Conservation (phyloP, 2,888 invertebrate genomes). For the Tipula lateralis region DNA sequence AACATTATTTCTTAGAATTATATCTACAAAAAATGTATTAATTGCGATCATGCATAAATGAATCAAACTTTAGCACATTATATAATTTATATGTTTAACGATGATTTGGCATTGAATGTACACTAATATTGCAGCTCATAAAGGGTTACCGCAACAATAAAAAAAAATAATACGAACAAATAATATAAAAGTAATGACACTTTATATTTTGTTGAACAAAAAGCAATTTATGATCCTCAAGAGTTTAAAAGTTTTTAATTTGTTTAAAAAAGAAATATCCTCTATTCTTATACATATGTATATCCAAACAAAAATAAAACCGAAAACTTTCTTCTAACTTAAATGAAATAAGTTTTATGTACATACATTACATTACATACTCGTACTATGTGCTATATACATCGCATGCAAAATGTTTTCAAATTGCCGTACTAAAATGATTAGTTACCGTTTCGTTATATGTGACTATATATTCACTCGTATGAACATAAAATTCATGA, state of each 20-base stretch:
- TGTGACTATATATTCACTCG: background rate
- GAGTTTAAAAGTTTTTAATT: conserved; percentile 13
- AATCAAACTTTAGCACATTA: background rate
- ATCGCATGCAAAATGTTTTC: background rate
- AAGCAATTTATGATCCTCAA: conserved; percentile 1
- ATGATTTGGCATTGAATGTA: background rate
- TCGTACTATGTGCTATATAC: background rate
- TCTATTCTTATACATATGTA: background rate
- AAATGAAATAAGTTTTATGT: conserved; percentile 8
- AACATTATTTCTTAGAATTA: background rate
- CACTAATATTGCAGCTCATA: background rate
- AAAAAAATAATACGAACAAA: background rate
- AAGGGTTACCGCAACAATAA: background rate
- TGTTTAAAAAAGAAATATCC: background rate
- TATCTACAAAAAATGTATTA: background rate
- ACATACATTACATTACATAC: background rate
- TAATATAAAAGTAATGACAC: background rate
- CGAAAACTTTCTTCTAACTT: background rate
- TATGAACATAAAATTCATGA: no score
- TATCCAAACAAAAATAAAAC: background rate
- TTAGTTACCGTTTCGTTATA: background rate
- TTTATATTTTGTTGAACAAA: background rate
- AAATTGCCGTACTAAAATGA: background rate
- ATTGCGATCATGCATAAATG: no score
- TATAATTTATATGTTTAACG: background rate